phyloP scores from a whole-genome alignment of 2,113 vertebrate genomes.

The Benitochromis conjunctus region DNA sequence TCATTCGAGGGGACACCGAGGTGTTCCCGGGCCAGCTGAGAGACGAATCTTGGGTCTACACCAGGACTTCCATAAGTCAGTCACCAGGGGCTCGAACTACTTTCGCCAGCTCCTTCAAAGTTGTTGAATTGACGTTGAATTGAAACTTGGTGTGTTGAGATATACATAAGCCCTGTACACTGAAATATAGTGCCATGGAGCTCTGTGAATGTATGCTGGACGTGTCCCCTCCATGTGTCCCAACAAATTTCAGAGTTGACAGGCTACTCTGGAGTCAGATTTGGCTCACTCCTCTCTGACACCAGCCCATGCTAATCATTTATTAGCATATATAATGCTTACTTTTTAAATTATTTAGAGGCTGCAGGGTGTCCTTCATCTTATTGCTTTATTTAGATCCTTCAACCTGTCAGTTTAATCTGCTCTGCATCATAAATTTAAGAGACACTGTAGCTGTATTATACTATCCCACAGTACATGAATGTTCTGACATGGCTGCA shows the following conservation, averaged over 20 bases:
- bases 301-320: not conserved
- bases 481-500: not conserved
- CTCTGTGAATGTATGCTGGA: not conserved
- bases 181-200: not conserved
- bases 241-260: not conserved
- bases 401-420: not conserved
- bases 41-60: not conserved
- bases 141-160: not conserved
- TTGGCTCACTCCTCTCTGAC: not conserved
- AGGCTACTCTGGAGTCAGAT: not conserved
- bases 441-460: not conserved
- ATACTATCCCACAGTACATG: not conserved
- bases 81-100: not conserved
- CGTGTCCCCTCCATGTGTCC: not conserved
- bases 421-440: not conserved
- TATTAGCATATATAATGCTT: not conserved
- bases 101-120: not conserved
- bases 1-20: fast-evolving
- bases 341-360: not conserved
- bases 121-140: not conserved
- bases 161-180: not conserved
- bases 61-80: not conserved
- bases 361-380: not conserved
- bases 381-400: not conserved
- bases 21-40: not conserved